These are phyloP conservation scores for Macroramphosus scolopax DNA, from an alignment of 2,797 vertebrate genomes.

Conservation along the genomic window DNA sequence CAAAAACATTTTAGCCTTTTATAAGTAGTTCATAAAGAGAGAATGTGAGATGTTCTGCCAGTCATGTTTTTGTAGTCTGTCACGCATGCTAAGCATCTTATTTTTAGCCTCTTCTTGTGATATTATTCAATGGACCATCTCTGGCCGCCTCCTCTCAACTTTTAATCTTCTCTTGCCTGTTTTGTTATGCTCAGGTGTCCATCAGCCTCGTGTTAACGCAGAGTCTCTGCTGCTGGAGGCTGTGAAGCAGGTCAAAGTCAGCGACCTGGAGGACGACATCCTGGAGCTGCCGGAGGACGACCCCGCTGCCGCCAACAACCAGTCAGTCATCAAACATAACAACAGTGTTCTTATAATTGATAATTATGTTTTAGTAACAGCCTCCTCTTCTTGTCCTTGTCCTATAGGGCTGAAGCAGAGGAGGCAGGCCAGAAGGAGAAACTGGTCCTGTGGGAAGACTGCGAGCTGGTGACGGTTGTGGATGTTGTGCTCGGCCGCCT, in stretches of 20 bases:
- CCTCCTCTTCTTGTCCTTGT: neutral
- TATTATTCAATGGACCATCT: too few species aligned
- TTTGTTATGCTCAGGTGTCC: conserved; percentile 76
- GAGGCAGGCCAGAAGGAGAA: conserved; percentile 94
- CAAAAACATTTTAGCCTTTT: too few species aligned
- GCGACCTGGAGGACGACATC: conserved; percentile 90
- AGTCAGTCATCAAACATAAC: conserved; percentile 63
- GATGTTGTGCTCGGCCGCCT: conserved; percentile 89
- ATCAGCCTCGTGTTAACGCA: conserved; percentile 81
- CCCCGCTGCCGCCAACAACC: conserved; percentile 68
- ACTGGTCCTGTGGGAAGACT: conserved; percentile 89
- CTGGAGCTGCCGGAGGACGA: conserved; percentile 94
- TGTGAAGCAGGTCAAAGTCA: conserved; percentile 96
- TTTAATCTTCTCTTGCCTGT: conserved; percentile 6
- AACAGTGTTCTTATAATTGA: neutral
- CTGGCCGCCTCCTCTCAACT: neutral
- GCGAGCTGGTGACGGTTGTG: conserved; percentile 91
- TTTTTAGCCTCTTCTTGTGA: too few species aligned
- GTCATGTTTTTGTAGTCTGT: too few species aligned
- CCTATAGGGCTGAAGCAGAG: conserved; percentile 81
- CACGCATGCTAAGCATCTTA: too few species aligned
- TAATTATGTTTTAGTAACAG: too few species aligned
- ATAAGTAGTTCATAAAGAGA: too few species aligned
- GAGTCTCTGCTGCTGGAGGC: conserved; percentile 92
- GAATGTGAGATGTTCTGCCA: too few species aligned